A percentile compares a stretch with the other conserved stretches of the same genome.
These are phyloP conservation scores for Neopelma chrysocephalum DNA, from an alignment of 2,797 vertebrate species.

Conservation along the genomic window DNA sequence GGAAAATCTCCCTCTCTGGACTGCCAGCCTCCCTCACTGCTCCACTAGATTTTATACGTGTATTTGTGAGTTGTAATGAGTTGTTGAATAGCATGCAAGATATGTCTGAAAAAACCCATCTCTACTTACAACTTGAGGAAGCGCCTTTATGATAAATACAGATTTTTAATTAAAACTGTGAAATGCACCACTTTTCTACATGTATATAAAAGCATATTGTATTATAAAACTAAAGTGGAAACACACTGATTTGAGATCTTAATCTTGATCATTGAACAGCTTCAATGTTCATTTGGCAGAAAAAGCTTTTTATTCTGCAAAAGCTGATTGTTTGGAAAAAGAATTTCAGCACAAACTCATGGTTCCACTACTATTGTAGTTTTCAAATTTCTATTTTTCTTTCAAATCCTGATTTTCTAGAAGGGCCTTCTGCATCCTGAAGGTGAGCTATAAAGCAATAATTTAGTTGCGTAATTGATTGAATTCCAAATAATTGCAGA, in stretches of 20 bases:
- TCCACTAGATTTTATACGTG: not conserved
- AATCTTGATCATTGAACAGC: not conserved
- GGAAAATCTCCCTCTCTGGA: not conserved
- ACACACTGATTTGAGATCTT: not conserved
- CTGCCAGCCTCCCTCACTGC: not conserved
- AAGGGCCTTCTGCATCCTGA: not conserved
- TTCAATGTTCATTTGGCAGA: not conserved
- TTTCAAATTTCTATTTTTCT: not conserved
- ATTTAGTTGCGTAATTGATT: not conserved
- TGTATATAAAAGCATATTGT: not conserved
- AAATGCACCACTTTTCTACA: not conserved
- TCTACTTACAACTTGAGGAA: not conserved
- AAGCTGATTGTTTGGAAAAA: not conserved
- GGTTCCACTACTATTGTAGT: not conserved
- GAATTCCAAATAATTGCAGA: not conserved
- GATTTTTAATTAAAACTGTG: not conserved
- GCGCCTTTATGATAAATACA: not conserved
- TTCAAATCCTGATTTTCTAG: not conserved
- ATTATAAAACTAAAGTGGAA: not conserved
- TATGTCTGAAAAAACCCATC: not conserved
- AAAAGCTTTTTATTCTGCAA: not conserved
- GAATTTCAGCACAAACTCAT: not conserved
- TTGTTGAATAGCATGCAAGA: not conserved
- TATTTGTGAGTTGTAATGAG: not conserved
- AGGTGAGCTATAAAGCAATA: not conserved